A percentile compares a stretch with the other conserved stretches of the same genome.
phyloP scores from a whole-genome alignment of 37 sponge, comb jelly and placozoan species.

The Amphimedon queenslandica region DNA sequence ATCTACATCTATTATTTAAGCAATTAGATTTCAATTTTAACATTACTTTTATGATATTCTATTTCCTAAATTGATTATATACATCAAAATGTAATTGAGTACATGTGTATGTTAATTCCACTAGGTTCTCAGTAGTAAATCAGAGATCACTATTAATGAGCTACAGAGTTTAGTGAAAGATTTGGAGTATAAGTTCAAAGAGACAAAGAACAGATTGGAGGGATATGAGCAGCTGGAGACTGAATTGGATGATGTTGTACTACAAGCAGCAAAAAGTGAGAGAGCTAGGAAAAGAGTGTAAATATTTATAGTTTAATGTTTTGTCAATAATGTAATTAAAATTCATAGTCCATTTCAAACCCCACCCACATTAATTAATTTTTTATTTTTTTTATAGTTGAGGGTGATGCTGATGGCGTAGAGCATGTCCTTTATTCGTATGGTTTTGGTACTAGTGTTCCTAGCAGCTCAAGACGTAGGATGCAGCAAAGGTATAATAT shows the following conservation, averaged over 20 bases:
- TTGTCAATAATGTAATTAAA: too few relatives aligned
- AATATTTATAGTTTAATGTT: not conserved
- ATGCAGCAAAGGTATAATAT: conserved; percentile 76
- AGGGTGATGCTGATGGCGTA: conserved; percentile 43
- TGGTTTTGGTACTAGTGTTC: conserved; percentile 79
- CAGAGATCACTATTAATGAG: conserved; percentile 13
- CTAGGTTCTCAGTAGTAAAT: conserved; percentile 51
- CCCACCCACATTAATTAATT: not conserved
- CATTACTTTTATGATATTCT: too few relatives aligned
- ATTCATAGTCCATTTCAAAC: too few relatives aligned
- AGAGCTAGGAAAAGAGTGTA: too few relatives aligned
- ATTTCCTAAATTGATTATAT: too few relatives aligned
- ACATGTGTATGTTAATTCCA: too few relatives aligned
- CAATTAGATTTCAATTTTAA: not conserved
- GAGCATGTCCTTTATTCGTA: conserved; percentile 71
- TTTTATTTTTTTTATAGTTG: conserved; percentile 28
- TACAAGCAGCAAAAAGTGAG: conserved; percentile 85
- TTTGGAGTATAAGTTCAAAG: conserved; percentile 41
- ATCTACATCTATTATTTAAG: not conserved
- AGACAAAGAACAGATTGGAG: conserved; percentile 35
- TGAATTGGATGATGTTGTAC: conserved; percentile 81
- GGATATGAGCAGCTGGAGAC: conserved; percentile 78
- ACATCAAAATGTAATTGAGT: too few relatives aligned
- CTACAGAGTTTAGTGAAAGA: conserved; percentile 16
- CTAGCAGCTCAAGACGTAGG: conserved; percentile 63